Conservation (phyloP, 92 coral and sea anemone species). For the Epizoanthus stellaris region DNA sequence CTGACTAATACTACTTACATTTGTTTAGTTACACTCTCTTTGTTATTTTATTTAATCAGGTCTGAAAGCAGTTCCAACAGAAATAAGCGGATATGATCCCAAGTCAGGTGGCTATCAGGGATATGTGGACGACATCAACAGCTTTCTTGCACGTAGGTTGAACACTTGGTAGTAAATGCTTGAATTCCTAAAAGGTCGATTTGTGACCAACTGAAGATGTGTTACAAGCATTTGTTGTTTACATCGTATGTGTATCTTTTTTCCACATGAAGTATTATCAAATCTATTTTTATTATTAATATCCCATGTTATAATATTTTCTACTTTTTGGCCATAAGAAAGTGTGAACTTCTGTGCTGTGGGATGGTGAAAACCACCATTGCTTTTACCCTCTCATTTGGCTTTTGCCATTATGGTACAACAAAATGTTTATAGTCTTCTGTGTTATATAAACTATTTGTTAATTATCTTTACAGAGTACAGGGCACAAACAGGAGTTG, state of each 20-base stretch:
- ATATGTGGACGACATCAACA: constrained; percentile 39
- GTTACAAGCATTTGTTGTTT: too few species aligned
- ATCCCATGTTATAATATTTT: too few species aligned
- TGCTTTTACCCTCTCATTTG: too few species aligned
- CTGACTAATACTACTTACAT: not conserved
- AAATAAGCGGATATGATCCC: not conserved
- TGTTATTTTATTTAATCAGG: constrained; percentile 43
- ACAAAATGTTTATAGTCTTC: not conserved
- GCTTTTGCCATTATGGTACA: too few species aligned
- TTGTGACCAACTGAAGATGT: too few species aligned
- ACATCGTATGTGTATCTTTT: too few species aligned
- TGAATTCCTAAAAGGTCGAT: too few species aligned
- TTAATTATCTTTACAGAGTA: constrained; percentile 48
- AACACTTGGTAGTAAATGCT: not conserved
- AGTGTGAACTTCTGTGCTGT: too few species aligned
- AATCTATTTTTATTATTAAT: too few species aligned
- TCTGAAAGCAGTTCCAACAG: constrained; percentile 42
- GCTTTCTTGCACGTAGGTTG: constrained; percentile 60
- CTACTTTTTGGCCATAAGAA: too few species aligned
- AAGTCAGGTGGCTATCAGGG: not conserved
- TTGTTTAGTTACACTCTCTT: not conserved
- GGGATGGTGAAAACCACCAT: too few species aligned
- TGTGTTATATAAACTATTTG: not conserved
- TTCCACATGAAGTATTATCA: too few species aligned
- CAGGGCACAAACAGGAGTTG: constrained; percentile 22